Evolutionary conservation across 1,140 invertebrate species (phyloP).

Genomic region (Odontomachus brunneus): DNA sequence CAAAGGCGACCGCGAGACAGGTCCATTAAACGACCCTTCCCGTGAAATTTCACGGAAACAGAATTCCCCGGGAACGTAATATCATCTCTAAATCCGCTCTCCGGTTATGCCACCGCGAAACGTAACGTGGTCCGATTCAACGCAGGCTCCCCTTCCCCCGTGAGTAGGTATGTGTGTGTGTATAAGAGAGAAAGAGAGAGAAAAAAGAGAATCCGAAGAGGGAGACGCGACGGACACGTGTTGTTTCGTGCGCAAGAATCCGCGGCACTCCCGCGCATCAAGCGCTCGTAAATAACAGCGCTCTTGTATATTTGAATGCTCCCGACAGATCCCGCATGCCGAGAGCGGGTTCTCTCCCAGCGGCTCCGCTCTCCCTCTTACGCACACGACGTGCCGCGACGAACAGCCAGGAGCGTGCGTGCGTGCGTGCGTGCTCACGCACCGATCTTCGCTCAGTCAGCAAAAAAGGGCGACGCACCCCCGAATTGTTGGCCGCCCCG

Average conservation of each 20-base stretch:
- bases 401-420: background rate
- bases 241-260: slow-evolving; percentile 70
- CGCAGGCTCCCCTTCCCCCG: too few species aligned
- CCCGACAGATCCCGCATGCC: slow-evolving; percentile 82
- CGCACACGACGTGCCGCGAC: background rate
- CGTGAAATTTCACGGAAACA: slow-evolving; percentile 45
- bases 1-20: slow-evolving; percentile 40
- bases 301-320: slow-evolving; percentile 83
- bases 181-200: slow-evolving; percentile 8
- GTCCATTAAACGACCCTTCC: slow-evolving; percentile 44
- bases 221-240: slow-evolving; percentile 55
- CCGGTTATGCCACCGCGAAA: slow-evolving; percentile 21
- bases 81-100: slow-evolving; percentile 50
- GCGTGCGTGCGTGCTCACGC: slow-evolving; percentile 4
- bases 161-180: too few species aligned
- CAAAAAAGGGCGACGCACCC: slow-evolving; percentile 7
- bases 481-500: slow-evolving; percentile 61
- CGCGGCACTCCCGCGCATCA: slow-evolving; percentile 69
- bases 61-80: slow-evolving; percentile 45
- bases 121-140: slow-evolving; percentile 24
- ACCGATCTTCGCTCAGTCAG: slow-evolving; percentile 43
- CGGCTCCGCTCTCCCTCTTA: slow-evolving; percentile 41
- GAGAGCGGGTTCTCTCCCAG: slow-evolving; percentile 52
- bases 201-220: background rate
- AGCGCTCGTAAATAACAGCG: slow-evolving; percentile 82